Evolutionary conservation across 2,113 vertebrate species (phyloP).

Genomic region (Ochotona curzoniae): DNA sequence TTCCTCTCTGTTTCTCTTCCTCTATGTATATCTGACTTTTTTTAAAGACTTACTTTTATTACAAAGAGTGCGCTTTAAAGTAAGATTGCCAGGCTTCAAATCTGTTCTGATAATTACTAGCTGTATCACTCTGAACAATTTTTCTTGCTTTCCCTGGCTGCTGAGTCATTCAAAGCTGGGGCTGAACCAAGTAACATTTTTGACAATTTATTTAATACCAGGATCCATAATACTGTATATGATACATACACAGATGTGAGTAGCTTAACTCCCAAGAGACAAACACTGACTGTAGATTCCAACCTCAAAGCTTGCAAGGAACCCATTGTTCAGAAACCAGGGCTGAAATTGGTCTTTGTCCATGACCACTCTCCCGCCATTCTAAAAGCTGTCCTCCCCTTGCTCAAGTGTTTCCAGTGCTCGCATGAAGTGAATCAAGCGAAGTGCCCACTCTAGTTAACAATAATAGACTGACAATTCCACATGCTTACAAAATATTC

Average conservation of each 20-base stretch:
- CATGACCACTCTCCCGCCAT: neutral
- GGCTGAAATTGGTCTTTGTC: neutral
- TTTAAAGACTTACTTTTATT: too few relatives aligned
- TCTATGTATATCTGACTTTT: too few relatives aligned
- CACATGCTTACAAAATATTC: neutral
- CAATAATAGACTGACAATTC: neutral
- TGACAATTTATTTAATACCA: neutral
- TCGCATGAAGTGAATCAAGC: neutral
- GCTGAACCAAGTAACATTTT: conserved; percentile 25
- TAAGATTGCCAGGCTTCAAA: neutral
- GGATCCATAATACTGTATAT: neutral
- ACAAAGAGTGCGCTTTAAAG: neutral
- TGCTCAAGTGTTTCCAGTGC: neutral
- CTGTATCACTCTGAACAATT: neutral
- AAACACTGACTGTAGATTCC: neutral
- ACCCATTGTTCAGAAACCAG: neutral
- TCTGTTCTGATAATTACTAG: neutral
- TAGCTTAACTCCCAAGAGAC: neutral
- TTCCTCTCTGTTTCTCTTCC: too few relatives aligned
- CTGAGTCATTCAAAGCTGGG: neutral
- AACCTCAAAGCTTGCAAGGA: neutral
- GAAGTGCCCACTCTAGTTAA: neutral
- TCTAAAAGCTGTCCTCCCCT: neutral
- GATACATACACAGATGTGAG: neutral
- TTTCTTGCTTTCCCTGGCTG: neutral